Percentiles rank a stretch among this genome's conserved stretches.
Evolutionary conservation across 2,888 invertebrate genomes (phyloP).

Genomic region (Corythucha ciliata): DNA sequence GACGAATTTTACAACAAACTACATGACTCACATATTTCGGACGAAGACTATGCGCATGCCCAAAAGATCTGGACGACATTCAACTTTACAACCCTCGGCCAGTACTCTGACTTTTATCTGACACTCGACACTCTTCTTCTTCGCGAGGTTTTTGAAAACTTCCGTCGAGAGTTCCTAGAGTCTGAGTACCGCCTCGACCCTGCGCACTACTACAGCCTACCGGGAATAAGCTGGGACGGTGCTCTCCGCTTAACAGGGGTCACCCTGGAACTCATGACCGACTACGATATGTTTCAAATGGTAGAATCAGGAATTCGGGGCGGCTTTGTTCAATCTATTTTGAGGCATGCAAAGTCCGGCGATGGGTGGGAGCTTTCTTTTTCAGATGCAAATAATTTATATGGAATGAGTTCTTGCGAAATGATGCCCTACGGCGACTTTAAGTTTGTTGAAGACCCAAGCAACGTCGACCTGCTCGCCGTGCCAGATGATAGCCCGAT

Average conservation of each 20-base stretch:
- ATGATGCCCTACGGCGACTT: slow-evolving; percentile 14
- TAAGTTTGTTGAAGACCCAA: slow-evolving; percentile 16
- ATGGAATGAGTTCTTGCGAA: background rate
- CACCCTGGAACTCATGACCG: slow-evolving; percentile 32
- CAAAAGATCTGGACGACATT: slow-evolving; percentile 38
- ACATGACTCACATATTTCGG: slow-evolving; percentile 29
- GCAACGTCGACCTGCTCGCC: no score
- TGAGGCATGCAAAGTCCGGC: background rate
- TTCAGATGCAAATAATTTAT: slow-evolving; percentile 11
- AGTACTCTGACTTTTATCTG: slow-evolving; percentile 40
- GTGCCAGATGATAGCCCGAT: no score
- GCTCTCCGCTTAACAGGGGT: slow-evolving; percentile 35
- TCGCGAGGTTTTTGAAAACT: slow-evolving; percentile 41
- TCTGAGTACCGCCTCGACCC: slow-evolving; percentile 36
- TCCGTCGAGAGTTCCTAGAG: slow-evolving; percentile 32
- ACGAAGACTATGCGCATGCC: slow-evolving; percentile 39
- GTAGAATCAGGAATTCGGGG: slow-evolving; percentile 9
- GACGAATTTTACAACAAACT: slow-evolving; percentile 33
- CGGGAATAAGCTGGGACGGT: slow-evolving; percentile 36
- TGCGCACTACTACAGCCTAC: slow-evolving; percentile 36
- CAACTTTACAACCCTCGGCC: slow-evolving; percentile 36
- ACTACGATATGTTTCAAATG: slow-evolving; percentile 9
- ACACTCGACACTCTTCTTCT: slow-evolving; percentile 40
- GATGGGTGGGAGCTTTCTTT: slow-evolving; percentile 1
- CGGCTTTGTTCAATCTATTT: background rate